Base-by-base conservation (phyloP, 2,797 vertebrate genomes). In the Onychomys torridus region DNA sequence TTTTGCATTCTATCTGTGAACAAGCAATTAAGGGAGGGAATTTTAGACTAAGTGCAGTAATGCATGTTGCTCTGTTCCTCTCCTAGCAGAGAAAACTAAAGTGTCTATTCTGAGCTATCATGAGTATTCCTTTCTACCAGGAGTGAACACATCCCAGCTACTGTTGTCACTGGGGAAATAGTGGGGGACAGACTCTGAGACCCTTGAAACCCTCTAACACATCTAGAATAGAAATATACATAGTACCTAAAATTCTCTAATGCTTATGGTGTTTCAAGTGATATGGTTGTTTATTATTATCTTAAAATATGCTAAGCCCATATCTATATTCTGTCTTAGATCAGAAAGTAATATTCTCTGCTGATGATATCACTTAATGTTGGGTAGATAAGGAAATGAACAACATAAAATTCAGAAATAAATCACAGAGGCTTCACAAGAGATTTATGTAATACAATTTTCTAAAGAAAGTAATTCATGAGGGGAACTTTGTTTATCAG, bases 311-410 rank as follows among this genome's bases (percentile, higher is more conserved):
- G 5, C 34, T 55, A 57, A 78, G 69, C 52, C 12, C 1, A 57
- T 49, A 57, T 57, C 78, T 81, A 40, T 29, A 27, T 63, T 37
- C 25, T 46, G 59, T 43, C 92, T 81, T 13, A 34, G 21, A 83
- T 87, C 55, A 69, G 83, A 93, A 79, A 84, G 40, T n/a, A 90
- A 17, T 75, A 52, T 89, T 71, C 83, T 89, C 71, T 85, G 57
- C 6, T 23, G 4, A 43, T 71, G 23, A 10, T 71, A 71, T 77
- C 14, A 32, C 43, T 92, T 63, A 92, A 88, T 1, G 57, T 95
- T 71, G 0, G 23, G 25, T 9, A 88, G 69, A 88, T 69, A 88
- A 87, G 63, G 46, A 91, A 69, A 92, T 57, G 6, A 37, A 73
- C 40, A 59, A 32, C 7, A 73, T 43, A 87, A 94, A 83, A 27